Conservation (phyloP, 30 jellyfish, hydroid and myxozoan species). For the Aurelia aurita region DNA sequence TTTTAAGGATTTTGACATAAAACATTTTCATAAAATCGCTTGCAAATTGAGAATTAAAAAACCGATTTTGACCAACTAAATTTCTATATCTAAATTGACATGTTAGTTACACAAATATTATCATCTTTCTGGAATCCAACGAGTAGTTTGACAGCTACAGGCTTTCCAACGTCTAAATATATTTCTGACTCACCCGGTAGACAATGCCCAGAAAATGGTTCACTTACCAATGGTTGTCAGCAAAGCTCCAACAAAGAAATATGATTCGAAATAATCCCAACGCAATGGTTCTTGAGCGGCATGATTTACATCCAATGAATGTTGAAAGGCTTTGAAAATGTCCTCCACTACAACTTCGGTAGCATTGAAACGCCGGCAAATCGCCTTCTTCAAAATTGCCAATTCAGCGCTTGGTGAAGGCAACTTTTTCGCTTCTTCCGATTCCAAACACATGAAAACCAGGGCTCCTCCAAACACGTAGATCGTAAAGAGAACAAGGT, state of each 20-base stretch:
- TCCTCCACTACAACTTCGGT: neutral
- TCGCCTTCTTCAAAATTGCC: neutral
- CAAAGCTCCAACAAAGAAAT: conserved; percentile 15
- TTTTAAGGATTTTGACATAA: too few relatives aligned
- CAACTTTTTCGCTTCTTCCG: conserved; percentile 1
- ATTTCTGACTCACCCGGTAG: too few relatives aligned
- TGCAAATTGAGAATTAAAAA: too few relatives aligned
- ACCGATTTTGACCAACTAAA: too few relatives aligned
- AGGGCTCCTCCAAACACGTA: conserved; percentile 21
- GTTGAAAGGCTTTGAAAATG: neutral
- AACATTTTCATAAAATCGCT: too few relatives aligned
- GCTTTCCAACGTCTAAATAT: too few relatives aligned
- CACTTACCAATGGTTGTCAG: conserved; percentile 34
- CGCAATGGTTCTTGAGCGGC: neutral
- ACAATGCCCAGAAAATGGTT: too few relatives aligned
- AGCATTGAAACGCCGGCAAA: neutral
- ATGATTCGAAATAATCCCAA: conserved; percentile 29
- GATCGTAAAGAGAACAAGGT: neutral
- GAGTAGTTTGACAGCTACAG: too few relatives aligned
- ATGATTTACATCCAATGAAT: neutral
- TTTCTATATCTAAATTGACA: too few relatives aligned
- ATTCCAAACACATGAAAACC: conserved; percentile 6
- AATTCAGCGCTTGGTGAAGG: neutral
- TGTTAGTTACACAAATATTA: too few relatives aligned
- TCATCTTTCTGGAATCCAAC: too few relatives aligned